Evolutionary conservation across 1,140 invertebrate genomes (phyloP).

Genomic region (Antheraea pernyi): DNA sequence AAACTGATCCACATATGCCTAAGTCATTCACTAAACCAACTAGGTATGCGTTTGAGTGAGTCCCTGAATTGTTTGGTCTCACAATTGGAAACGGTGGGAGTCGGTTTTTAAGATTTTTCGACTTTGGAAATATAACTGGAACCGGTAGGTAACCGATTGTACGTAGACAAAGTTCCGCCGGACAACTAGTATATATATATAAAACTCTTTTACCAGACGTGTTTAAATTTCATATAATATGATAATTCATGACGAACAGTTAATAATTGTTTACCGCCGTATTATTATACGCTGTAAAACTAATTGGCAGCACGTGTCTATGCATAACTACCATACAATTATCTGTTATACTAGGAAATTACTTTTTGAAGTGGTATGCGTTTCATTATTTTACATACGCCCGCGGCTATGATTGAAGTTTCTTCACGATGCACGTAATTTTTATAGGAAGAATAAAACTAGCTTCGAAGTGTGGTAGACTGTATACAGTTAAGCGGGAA

Average conservation of each 20-base stretch:
- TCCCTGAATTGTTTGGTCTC: too few relatives aligned
- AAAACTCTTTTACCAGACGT: background rate
- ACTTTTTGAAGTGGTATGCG: background rate
- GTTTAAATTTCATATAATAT: background rate
- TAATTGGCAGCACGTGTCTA: conserved; percentile 12
- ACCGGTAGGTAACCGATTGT: too few relatives aligned
- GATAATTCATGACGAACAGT: background rate
- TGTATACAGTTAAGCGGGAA: background rate
- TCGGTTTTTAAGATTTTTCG: too few relatives aligned
- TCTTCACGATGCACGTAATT: conserved; percentile 1
- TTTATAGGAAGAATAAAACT: background rate
- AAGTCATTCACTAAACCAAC: too few relatives aligned
- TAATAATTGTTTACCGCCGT: conserved; percentile 6
- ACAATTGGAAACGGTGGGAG: too few relatives aligned
- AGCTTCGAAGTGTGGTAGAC: background rate
- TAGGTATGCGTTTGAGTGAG: too few relatives aligned
- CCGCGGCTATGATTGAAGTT: background rate
- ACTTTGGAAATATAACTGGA: too few relatives aligned
- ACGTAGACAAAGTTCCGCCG: too few relatives aligned
- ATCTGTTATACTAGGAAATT: conserved; percentile 2
- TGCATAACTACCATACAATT: conserved; percentile 8
- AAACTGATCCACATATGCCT: too few relatives aligned
- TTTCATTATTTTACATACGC: conserved; percentile 3
- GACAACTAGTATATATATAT: background rate
- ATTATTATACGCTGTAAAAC: conserved; percentile 11